Evolutionary conservation across 2,113 vertebrate genomes (phyloP), one percentile per base, ranked within the genome.

Genomic region (Perca flavescens): DNA sequence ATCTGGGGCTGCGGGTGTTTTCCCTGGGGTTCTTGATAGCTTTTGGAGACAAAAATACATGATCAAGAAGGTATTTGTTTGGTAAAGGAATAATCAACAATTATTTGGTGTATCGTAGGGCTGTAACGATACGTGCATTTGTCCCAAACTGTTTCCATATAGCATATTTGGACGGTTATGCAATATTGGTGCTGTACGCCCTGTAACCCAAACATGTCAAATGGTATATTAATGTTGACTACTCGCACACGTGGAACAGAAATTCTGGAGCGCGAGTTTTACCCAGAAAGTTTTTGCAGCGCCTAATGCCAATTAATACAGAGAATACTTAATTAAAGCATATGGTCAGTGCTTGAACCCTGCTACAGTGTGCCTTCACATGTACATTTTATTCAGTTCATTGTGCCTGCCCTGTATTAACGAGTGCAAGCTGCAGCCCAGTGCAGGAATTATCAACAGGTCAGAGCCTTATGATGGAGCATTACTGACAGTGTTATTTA

Each of bases 11-110:
- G 85, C 97, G 96, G 14, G 97, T 98, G 82, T 96, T 98, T 92
- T 99, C 98, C 83, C 97, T 96, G 49, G 96, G 95, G 80, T 98
- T 99, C 93, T 99, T 99, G 87, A 98, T 97, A 78, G 97, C 98
- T 98, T 88, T 64, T 79, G 77, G 84, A 91, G 3, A 90, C 31
- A 56, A 78, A 62, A n/a, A 74, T 1, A 58, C 6, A 68, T 10
- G 2, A 62, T 79, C 11, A 69, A 17, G 40, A 43, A 43, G 10
- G 21, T 58, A 13, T 21, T 15, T 13, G 14, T 25, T 15, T 36
- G 54, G 10, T 50, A 16, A 54, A 84, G 15, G 74, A 62, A 82
- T 21, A 43, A 8, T 74, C 10, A 47, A 49, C 0, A 54, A 22
- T n/a, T 16, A 8, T 50, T 58, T 64, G 21, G 7, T 46, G 17